Base-by-base conservation (phyloP, 2,888 invertebrate genomes). In the Caenorhabditis sp. region DNA sequence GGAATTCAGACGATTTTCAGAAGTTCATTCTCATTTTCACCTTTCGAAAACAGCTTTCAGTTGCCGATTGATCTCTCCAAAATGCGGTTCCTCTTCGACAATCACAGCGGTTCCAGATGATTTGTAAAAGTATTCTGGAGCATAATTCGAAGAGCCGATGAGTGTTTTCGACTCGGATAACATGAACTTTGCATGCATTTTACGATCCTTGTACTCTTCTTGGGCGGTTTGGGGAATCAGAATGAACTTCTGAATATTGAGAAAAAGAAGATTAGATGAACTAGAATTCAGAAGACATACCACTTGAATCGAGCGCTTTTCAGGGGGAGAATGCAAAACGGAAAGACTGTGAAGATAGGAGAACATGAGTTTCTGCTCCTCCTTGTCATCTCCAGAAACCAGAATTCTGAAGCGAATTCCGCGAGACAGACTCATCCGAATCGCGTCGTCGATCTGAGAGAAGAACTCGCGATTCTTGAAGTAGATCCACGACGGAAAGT, bases 401-500 rank as follows among this genome's bases (percentile, higher is more conserved):
- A 82, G 53, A 26, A 82, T 77, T 60, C 71, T 56, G 22, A 81
- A 72, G 24, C 58, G 55, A 44, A 82, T 61, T 62, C 82, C 82
- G 18, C 82, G 67, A 22, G 82, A 82, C 20, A 82, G 5, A 40
- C 71, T 72, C 82, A 82, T 82, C 35, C 82, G 67, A 28, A 82
- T 71, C 0, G 82, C 82, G 44, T 82, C 56, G 32, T 82, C 82
- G 35, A 82, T 77, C 68, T 71, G 82, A 13, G 77, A 78, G 67
- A 62, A 82, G 24, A 71, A 81, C 81, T 82, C 82, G 67, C 68
- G 62, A 51, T 82, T 72, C 32, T 82, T 82, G 67, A 77, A 82
- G 53, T 82, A 82, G 50, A 82, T 82, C 82, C 82, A 82, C 2
- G 77, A 71, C 28, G 82, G 82, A 47, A 77, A 82, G 55, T 82